Conservation (phyloP, 2,113 vertebrate species). For the Coturnix japonica region DNA sequence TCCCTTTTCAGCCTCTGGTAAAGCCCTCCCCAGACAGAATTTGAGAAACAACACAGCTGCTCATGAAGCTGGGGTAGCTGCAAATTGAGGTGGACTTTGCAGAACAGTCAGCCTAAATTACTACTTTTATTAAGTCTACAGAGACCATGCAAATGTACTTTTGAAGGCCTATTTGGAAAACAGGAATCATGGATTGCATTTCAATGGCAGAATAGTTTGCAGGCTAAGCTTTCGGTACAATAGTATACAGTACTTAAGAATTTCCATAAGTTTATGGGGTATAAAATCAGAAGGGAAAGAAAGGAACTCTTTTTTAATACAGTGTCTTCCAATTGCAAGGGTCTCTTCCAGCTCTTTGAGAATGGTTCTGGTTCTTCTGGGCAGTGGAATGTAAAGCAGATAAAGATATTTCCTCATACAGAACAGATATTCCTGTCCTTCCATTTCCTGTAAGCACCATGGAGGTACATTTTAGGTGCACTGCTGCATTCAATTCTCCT, state of each 20-base stretch:
- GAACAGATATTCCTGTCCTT: background rate
- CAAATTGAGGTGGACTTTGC: background rate
- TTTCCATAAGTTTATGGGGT: background rate
- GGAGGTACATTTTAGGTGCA: background rate
- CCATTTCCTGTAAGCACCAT: background rate
- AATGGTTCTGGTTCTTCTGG: background rate
- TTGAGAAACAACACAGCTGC: background rate
- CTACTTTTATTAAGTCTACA: background rate
- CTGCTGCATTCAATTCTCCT: background rate
- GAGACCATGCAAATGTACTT: background rate
- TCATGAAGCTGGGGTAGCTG: background rate
- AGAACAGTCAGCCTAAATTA: background rate
- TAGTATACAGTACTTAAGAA: background rate
- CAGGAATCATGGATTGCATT: background rate
- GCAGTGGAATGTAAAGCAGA: background rate
- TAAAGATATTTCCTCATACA: background rate
- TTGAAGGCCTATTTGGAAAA: background rate
- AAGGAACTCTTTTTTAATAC: background rate
- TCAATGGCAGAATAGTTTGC: background rate
- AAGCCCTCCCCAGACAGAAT: background rate
- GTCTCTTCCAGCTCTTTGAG: background rate
- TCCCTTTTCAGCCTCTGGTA: background rate
- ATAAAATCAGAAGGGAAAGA: background rate
- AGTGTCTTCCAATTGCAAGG: background rate
- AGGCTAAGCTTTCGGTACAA: background rate